Base-by-base conservation (phyloP, 2,888 invertebrate genomes). In the Campaea margaritaria region DNA sequence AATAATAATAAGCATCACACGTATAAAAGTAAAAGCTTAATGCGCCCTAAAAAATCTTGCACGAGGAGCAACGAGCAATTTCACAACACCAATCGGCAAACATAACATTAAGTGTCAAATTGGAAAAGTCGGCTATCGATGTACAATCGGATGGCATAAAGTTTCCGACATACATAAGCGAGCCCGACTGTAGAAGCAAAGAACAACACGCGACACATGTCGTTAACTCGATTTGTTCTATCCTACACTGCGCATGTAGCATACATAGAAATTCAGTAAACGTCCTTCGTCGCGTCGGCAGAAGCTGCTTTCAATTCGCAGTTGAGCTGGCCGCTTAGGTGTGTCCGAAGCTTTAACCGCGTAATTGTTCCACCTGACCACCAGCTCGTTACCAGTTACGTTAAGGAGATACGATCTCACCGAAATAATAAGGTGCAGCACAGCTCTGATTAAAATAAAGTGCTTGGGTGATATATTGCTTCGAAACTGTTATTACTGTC, bases 71-170 rank as follows among this genome's bases (percentile, higher is more conserved):
- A 10, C 10, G 31, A 9, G 9, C 7, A 31, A 9, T 31, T 39
- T 47, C 11, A 41, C 41, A 48, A 48, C 41, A 34, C 11, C 8
- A 16, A 15, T 16, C 27, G 31, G 16, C 15, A 27, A 44, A 21
- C 38, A 14, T 28, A 52, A n/a, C 56, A 34, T 49, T 39, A 14
- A 16, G 14, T 52, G 62, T 48, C 56, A 56, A 71, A 67, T 59
- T 70, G 62, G 67, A 71, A 65, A 68, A 73, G 69, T 68, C 63
- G 66, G 71, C 62, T 73, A 74, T 70, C 68, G 61, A 54, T 15
- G 13, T 46, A 36, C 42, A 48, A 55, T 44, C 48, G 43, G 13
- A 38, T 42, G 38, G 43, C 42, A 53, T 55, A 58, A 68, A 56
- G 36, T 43, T 44, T 54, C 7, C 4, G 28, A 15, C 38, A 56